phyloP scores from a whole-genome alignment of 2,888 invertebrate genomes.

The Notodromas monacha region DNA sequence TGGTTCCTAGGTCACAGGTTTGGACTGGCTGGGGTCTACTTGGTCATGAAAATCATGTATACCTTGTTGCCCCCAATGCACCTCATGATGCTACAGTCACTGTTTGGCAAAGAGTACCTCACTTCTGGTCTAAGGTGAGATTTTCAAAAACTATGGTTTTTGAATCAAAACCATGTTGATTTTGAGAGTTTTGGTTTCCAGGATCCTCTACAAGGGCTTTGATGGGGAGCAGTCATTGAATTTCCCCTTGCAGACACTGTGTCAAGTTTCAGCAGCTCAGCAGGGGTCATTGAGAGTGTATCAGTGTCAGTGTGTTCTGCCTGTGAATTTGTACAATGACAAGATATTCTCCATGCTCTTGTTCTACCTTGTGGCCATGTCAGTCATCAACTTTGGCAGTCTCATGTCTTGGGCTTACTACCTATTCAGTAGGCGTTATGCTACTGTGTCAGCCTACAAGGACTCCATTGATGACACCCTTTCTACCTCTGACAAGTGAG shows the following conservation, averaged over 20 bases:
- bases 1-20: too few species aligned
- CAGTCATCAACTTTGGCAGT: slow-evolving; percentile 13
- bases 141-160: too few species aligned
- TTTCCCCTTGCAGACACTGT: slow-evolving; percentile 17
- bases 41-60: slow-evolving; percentile 16
- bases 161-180: too few species aligned
- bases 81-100: slow-evolving; percentile 15
- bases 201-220: too few species aligned
- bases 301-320: slow-evolving; percentile 14
- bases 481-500: too few species aligned
- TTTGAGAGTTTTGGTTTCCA: too few species aligned
- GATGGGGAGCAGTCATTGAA: too few species aligned
- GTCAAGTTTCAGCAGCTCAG: slow-evolving; percentile 14
- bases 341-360: slow-evolving; percentile 15
- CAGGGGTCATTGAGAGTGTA: slow-evolving; percentile 14
- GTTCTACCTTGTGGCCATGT: slow-evolving; percentile 15
- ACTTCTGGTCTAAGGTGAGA: too few species aligned
- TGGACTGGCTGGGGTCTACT: too few species aligned
- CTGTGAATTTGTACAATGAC: slow-evolving; percentile 15
- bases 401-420: slow-evolving; percentile 13
- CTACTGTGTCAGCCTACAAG: too few species aligned
- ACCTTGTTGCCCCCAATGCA: slow-evolving; percentile 16
- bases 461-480: too few species aligned
- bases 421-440: too few species aligned
- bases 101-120: slow-evolving; percentile 14